A percentile compares a stretch with the other conserved stretches of the same genome.
Conservation (phyloP, 2,113 vertebrate species). For the Gulo gulo region DNA sequence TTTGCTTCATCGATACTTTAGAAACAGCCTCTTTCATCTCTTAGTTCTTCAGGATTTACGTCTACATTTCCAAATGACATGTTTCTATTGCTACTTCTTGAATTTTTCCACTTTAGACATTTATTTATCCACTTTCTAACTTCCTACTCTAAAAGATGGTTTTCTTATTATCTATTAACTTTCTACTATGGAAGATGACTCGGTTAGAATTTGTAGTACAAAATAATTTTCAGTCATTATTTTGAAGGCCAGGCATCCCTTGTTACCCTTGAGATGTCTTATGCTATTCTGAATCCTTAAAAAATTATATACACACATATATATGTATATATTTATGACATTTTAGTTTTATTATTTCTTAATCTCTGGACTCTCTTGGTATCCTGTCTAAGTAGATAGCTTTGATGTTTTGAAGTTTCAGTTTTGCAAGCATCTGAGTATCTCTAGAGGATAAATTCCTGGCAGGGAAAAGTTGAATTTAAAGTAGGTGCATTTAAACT, state of each 20-base stretch:
- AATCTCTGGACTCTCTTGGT: not conserved
- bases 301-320: no score
- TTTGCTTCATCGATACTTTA: not conserved
- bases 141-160: not conserved
- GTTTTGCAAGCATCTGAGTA: not conserved
- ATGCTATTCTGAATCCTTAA: not conserved
- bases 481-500: constrained; percentile 11
- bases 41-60: not conserved
- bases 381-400: not conserved
- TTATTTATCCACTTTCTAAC: not conserved
- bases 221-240: constrained; percentile 4
- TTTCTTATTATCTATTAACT: not conserved
- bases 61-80: not conserved
- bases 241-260: not conserved
- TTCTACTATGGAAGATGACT: not conserved
- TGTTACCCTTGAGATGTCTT: not conserved
- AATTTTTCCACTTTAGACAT: not conserved
- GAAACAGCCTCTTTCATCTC: not conserved
- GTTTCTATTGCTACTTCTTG: not conserved
- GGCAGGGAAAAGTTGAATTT: not conserved
- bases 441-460: not conserved
- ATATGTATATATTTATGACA: not conserved
- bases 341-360: constrained; percentile 14
- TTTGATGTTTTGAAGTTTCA: constrained; percentile 4
- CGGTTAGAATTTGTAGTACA: not conserved